A percentile compares a stretch with the other conserved stretches of the same genome.
phyloP scores from a whole-genome alignment of 2,797 vertebrate genomes.

The Limnodromus scolopaceus region DNA sequence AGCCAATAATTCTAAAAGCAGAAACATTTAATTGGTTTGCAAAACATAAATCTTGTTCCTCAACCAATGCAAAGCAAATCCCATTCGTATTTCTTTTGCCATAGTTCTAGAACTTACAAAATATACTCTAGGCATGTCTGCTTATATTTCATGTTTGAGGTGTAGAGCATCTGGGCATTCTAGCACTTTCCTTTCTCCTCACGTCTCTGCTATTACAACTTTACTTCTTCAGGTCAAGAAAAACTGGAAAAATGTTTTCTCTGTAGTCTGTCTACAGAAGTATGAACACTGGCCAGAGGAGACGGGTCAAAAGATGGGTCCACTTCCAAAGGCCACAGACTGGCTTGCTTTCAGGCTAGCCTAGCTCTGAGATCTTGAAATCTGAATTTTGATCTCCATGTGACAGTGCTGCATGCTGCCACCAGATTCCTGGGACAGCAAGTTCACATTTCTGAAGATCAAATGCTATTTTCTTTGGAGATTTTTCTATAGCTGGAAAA shows the following conservation, averaged over 20 bases:
- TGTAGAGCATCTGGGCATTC: neutral
- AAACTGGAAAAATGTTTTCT: neutral
- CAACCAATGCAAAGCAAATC: neutral
- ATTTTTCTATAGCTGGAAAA: constrained; percentile 52
- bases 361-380: neutral
- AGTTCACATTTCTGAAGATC: constrained; percentile 35
- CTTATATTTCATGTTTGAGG: neutral
- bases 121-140: neutral
- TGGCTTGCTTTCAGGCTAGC: neutral
- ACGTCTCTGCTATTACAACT: neutral
- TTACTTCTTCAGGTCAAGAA: neutral
- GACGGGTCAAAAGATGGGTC: neutral
- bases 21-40: neutral
- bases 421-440: constrained; percentile 40
- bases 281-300: neutral
- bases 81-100: neutral
- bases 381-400: neutral
- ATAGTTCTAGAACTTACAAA: neutral
- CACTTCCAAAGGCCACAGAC: neutral
- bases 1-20: neutral
- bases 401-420: neutral
- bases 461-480: constrained; percentile 52
- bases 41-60: neutral
- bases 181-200: neutral
- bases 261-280: neutral